Conservation (phyloP, 2,888 invertebrate genomes). For the Cabera pusaria region DNA sequence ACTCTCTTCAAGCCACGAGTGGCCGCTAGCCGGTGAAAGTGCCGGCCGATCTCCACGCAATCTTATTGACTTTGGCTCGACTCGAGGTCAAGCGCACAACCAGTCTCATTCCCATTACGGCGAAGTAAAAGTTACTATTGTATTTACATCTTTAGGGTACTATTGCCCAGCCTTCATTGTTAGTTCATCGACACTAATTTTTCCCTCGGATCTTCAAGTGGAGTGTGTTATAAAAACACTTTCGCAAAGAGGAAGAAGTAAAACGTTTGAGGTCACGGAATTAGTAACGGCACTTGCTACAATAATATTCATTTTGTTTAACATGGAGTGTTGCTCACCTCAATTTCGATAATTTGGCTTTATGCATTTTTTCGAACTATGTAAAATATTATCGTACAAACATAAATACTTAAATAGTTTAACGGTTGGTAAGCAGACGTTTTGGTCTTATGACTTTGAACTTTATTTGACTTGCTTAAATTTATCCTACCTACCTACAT, state of each 20-base stretch:
- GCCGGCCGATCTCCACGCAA: slow-evolving; percentile 51
- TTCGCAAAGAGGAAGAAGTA: slow-evolving; percentile 2
- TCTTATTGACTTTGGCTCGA: slow-evolving; percentile 48
- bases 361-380: neutral
- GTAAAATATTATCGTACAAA: no score
- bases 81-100: slow-evolving; percentile 67
- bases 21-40: slow-evolving; percentile 41
- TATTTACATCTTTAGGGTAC: no score
- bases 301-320: slow-evolving; percentile 2
- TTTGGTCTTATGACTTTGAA: no score
- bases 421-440: no score
- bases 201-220: slow-evolving; percentile 1
- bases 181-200: slow-evolving; percentile 14
- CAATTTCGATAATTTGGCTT: slow-evolving; percentile 2
- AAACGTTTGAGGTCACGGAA: slow-evolving; percentile 1
- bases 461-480: no score
- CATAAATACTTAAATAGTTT: no score
- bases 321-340: slow-evolving; percentile 2
- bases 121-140: slow-evolving; percentile 77
- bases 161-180: slow-evolving; percentile 3
- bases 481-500: no score
- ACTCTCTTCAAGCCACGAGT: slow-evolving; percentile 39
- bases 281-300: slow-evolving; percentile 11
- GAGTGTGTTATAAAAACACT: slow-evolving; percentile 4
- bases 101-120: slow-evolving; percentile 62